These are phyloP conservation scores for Cheilinus undulatus DNA, from an alignment of 2,113 vertebrate species.

Conservation along the genomic window DNA sequence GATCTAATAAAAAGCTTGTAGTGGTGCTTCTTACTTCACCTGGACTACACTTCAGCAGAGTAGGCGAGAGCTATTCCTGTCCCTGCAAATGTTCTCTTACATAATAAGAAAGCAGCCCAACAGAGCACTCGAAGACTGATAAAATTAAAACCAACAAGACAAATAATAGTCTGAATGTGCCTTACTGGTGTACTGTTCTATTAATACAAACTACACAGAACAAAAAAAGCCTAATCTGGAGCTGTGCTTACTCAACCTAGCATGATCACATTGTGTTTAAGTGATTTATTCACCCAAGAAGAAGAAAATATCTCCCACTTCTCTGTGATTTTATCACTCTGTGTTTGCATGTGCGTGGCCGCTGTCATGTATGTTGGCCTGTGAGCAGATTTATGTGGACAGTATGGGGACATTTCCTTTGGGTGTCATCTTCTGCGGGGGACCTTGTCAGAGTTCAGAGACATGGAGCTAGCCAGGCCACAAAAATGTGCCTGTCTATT, in stretches of 20 bases:
- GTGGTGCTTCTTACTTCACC: constrained; percentile 64
- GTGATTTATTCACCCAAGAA: constrained; percentile 27
- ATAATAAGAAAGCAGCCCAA: constrained; percentile 69
- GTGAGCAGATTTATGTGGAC: constrained; percentile 59
- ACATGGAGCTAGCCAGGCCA: constrained; percentile 10
- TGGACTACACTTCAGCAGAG: constrained; percentile 65
- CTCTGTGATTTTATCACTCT: constrained; percentile 51
- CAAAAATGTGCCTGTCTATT: not conserved
- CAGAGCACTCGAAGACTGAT: constrained; percentile 33
- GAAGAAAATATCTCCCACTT: constrained; percentile 16
- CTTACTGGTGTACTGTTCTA: constrained; percentile 43
- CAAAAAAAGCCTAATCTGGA: constrained; percentile 18
- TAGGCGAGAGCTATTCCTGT: constrained; percentile 75
- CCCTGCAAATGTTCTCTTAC: constrained; percentile 68
- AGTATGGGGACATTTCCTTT: constrained; percentile 48
- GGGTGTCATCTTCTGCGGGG: constrained; percentile 39
- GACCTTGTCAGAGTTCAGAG: constrained; percentile 31
- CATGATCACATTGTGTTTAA: constrained; percentile 53
- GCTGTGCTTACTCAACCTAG: constrained; percentile 38
- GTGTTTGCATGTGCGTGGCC: constrained; percentile 36
- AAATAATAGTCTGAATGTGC: constrained; percentile 53
- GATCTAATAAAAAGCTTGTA: constrained; percentile 58
- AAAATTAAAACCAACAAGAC: constrained; percentile 55
- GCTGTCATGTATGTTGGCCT: constrained; percentile 34
- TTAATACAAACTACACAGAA: constrained; percentile 48